A percentile compares a stretch with the other conserved stretches of the same genome.
Evolutionary conservation across 2,888 invertebrate species (phyloP).

Genomic region (Linnaemya vulpina): DNA sequence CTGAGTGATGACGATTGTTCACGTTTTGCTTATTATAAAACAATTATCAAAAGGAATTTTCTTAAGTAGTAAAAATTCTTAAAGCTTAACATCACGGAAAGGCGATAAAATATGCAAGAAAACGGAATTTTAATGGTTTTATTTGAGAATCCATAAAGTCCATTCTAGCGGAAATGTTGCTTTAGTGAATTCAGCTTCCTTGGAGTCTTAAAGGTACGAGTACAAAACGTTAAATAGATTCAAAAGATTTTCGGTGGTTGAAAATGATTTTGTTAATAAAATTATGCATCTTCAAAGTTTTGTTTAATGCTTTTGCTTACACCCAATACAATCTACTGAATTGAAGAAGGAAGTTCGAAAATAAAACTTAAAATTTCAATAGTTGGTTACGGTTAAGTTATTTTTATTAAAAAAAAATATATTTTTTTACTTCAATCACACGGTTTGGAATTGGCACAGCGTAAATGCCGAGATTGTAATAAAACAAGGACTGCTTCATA

Average conservation of each 20-base stretch:
- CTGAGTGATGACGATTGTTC: slow-evolving; percentile 60
- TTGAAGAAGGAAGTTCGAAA: not conserved
- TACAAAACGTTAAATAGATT: not conserved
- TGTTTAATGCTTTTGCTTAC: not conserved
- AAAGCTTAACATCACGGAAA: not conserved
- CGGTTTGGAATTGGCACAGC: no score
- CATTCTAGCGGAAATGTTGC: not conserved
- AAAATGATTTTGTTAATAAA: not conserved
- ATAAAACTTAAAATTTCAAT: not conserved
- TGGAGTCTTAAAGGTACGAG: not conserved
- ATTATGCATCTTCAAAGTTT: not conserved
- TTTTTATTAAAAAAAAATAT: no score
- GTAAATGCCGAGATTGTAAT: no score
- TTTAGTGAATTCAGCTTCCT: not conserved
- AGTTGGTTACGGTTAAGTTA: not conserved
- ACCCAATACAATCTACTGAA: not conserved
- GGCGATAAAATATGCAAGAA: not conserved
- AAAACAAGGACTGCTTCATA: no score
- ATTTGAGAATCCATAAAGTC: not conserved
- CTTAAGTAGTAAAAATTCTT: not conserved
- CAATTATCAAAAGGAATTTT: slow-evolving; percentile 76
- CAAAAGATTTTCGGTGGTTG: not conserved
- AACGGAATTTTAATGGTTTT: slow-evolving; percentile 8
- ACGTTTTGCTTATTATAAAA: slow-evolving; percentile 78
- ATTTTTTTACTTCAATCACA: no score